Conservation (phyloP, 1,140 invertebrate species). For the Akabosia matsudoensis region DNA sequence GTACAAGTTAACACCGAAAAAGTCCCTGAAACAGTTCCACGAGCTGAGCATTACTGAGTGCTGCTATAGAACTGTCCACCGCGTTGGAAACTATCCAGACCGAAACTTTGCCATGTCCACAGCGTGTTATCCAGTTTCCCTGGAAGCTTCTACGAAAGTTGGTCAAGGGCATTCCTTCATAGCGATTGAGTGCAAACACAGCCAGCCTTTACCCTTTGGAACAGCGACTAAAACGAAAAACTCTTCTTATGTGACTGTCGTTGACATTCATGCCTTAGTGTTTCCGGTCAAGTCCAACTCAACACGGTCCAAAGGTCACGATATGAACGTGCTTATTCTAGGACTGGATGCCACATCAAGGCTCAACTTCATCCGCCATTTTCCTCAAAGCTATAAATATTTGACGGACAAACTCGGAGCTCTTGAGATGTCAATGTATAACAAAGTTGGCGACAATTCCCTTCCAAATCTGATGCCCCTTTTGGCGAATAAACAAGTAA, state of each 20-base stretch:
- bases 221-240: neutral
- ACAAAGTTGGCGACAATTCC: constrained; percentile 47
- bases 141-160: neutral
- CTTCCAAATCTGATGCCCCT: neutral
- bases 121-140: neutral
- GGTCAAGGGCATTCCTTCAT: neutral
- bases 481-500: neutral
- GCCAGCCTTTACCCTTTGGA: neutral
- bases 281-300: neutral
- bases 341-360: constrained; percentile 82
- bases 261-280: neutral
- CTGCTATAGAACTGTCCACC: neutral
- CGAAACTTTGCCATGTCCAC: neutral
- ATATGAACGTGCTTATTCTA: constrained; percentile 69
- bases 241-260: too few species aligned
- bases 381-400: constrained; percentile 66
- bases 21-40: neutral
- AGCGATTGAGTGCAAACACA: neutral
- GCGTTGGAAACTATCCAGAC: neutral
- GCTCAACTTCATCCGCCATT: constrained; percentile 75
- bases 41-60: too few species aligned
- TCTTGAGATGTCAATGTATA: constrained; percentile 70
- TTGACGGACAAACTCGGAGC: constrained; percentile 60
- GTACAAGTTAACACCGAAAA: neutral
- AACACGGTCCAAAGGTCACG: neutral